A percentile compares a stretch with the other conserved stretches of the same genome.
These are phyloP conservation scores for Antechinus stuartii DNA, from an alignment of 2,113 vertebrate species.

Conservation along the genomic window DNA sequence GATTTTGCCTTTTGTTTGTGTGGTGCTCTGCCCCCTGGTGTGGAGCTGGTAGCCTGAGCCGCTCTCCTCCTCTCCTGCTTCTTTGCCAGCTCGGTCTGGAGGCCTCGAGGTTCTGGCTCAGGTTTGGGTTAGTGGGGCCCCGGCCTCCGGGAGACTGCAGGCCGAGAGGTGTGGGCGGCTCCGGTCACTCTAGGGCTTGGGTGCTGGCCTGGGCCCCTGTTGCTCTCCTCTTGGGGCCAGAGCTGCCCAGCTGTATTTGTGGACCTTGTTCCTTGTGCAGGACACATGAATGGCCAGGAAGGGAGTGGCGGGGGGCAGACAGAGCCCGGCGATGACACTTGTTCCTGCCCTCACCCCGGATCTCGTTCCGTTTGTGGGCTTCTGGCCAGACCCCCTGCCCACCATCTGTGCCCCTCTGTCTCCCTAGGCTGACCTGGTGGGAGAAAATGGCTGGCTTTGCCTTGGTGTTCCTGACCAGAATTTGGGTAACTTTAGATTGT, in stretches of 20 bases:
- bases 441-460: background rate
- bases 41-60: background rate
- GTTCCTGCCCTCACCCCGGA: background rate
- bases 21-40: background rate
- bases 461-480: too few species aligned
- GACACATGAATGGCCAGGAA: background rate
- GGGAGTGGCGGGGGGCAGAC: fast-evolving
- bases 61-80: background rate
- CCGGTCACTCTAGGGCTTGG: background rate
- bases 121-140: background rate
- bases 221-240: background rate
- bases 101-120: background rate
- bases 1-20: background rate
- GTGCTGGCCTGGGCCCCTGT: too few species aligned
- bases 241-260: background rate
- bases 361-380: background rate
- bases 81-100: background rate
- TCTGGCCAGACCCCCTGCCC: background rate
- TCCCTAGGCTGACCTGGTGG: background rate
- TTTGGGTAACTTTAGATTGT: too few species aligned
- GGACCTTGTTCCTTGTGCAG: background rate
- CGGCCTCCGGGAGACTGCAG: background rate
- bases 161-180: too few species aligned
- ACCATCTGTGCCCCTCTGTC: background rate
- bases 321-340: background rate